These are phyloP conservation scores for Belonocnema kinseyi DNA, from an alignment of 1,140 invertebrate genomes.

Conservation along the genomic window DNA sequence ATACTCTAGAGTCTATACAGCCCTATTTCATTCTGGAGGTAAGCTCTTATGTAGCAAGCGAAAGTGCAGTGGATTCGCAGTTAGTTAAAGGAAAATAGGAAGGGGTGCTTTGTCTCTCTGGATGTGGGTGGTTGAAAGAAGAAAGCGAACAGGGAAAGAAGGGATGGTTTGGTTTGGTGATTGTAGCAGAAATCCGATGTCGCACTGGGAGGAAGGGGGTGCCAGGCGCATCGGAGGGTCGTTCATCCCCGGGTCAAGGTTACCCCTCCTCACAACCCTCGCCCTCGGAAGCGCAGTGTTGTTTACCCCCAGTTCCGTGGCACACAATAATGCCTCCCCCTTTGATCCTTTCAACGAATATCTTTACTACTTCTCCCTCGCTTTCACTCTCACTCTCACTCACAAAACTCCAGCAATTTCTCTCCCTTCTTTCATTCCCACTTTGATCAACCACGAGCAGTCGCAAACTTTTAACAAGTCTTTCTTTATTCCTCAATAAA, in stretches of 20 bases:
- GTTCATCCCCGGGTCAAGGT: conserved; percentile 75
- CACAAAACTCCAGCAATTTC: conserved; percentile 37
- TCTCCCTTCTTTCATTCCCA: conserved; percentile 36
- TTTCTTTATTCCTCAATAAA: conserved; percentile 26
- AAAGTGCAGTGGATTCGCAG: conserved; percentile 24
- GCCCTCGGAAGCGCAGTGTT: conserved; percentile 6
- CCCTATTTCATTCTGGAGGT: conserved; percentile 16
- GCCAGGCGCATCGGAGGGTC: conserved; percentile 59
- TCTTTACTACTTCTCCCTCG: conserved; percentile 31
- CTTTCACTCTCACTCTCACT: conserved; percentile 34
- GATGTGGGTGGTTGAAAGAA: conserved; percentile 37
- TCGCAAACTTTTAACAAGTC: conserved; percentile 1
- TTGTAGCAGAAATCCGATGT: background rate
- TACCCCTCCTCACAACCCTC: conserved; percentile 59
- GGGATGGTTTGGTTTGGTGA: conserved; percentile 32
- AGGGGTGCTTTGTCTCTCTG: conserved; percentile 27
- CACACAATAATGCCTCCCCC: conserved; percentile 39
- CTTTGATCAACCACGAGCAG: conserved; percentile 25
- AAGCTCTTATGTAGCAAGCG: conserved; percentile 7
- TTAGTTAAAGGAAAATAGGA: conserved; percentile 15
- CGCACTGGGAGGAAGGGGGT: conserved; percentile 29
- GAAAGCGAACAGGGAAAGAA: conserved; percentile 35
- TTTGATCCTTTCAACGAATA: conserved; percentile 45
- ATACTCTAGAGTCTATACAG: too few relatives aligned
- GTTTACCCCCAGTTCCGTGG: conserved; percentile 39